A percentile compares a stretch with the other conserved stretches of the same genome.
phyloP scores from a whole-genome alignment of 2,888 invertebrate genomes.

The Melanchra persicariae region DNA sequence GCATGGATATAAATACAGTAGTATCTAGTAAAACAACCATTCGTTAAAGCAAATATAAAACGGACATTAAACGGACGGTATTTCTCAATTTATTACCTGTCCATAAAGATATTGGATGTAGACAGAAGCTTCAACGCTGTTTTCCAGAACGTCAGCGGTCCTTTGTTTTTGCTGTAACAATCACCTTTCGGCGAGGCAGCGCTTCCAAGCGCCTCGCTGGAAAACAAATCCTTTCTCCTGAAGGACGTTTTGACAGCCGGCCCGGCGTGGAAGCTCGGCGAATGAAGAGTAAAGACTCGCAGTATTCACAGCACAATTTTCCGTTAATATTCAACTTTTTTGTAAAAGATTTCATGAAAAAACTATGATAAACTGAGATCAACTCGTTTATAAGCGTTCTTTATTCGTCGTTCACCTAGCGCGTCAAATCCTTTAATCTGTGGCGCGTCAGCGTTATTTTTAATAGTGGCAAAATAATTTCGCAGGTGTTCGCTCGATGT shows the following conservation, averaged over 20 bases:
- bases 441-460: conserved; percentile 51
- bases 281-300: conserved; percentile 35
- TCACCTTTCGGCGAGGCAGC: conserved; percentile 48
- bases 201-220: conserved; percentile 47
- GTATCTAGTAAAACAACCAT: conserved; percentile 16
- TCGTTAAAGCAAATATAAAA: conserved; percentile 31
- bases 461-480: conserved; percentile 53
- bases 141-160: conserved; percentile 39
- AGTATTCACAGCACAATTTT: conserved; percentile 25
- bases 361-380: conserved; percentile 41
- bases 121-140: conserved; percentile 48
- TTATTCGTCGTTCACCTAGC: conserved; percentile 33
- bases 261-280: conserved; percentile 34
- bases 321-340: conserved; percentile 26
- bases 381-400: conserved; percentile 32
- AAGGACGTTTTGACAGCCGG: conserved; percentile 59
- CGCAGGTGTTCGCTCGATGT: conserved; percentile 42
- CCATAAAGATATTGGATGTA: conserved; percentile 45
- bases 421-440: conserved; percentile 48
- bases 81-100: conserved; percentile 44
- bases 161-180: conserved; percentile 59
- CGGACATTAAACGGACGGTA: conserved; percentile 13
- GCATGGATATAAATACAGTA: neutral
- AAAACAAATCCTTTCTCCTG: conserved; percentile 54
- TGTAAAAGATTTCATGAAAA: conserved; percentile 18